A percentile compares a stretch with the other conserved stretches of the same genome.
Conservation (phyloP, 1,140 invertebrate genomes). For the Rhyacophila brunnea region DNA sequence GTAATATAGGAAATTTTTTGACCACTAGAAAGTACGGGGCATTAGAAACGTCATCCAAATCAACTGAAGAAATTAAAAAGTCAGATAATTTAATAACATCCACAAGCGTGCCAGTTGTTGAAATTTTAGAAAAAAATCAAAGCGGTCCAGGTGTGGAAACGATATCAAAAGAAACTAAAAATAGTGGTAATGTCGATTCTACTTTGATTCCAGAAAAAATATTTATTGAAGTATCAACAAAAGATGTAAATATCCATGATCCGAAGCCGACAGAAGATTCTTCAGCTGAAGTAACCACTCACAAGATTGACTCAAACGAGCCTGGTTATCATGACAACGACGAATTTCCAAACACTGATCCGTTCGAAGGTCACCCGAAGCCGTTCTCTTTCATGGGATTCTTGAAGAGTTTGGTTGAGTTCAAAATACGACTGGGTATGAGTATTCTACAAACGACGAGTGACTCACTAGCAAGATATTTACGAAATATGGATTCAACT, state of each 20-base stretch:
- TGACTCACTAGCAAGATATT: slow-evolving; percentile 48
- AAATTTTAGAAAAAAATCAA: neutral
- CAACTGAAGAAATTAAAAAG: neutral
- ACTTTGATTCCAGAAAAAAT: slow-evolving; percentile 1
- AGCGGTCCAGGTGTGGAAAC: neutral
- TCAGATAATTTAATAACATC: neutral
- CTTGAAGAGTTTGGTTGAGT: slow-evolving; percentile 48
- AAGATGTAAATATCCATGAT: neutral
- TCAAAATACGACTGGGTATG: slow-evolving; percentile 50
- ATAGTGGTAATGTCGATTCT: neutral
- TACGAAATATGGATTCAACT: slow-evolving; percentile 43
- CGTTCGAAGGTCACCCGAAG: slow-evolving; percentile 25
- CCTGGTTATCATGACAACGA: neutral
- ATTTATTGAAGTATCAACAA: slow-evolving; percentile 18
- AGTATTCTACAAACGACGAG: slow-evolving; percentile 50
- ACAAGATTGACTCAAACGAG: neutral
- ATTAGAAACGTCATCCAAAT: neutral
- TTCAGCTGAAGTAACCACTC: neutral
- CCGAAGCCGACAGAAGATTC: slow-evolving; percentile 1
- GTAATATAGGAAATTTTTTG: slow-evolving; percentile 19
- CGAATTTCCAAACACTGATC: slow-evolving; percentile 6
- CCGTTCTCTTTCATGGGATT: slow-evolving; percentile 45
- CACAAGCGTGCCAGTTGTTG: neutral
- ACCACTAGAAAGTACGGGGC: slow-evolving; percentile 13
- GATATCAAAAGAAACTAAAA: slow-evolving; percentile 3